Conservation (phyloP, 2,888 invertebrate genomes). For the Ptilodon capucinus region DNA sequence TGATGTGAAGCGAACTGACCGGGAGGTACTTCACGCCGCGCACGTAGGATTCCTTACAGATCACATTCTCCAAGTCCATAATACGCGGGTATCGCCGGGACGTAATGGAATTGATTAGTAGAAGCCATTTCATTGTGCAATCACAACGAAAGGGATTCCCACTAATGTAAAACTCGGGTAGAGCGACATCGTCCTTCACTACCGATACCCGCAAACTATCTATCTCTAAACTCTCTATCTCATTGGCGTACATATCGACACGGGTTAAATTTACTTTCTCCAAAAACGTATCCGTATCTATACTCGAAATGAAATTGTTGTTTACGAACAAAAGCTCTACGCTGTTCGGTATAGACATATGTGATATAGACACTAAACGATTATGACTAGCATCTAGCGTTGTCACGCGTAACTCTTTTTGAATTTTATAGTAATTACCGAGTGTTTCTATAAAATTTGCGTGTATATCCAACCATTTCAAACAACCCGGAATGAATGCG, state of each 20-base stretch:
- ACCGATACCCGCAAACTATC: slow-evolving; percentile 90
- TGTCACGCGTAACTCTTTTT: slow-evolving; percentile 89
- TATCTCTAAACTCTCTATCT: slow-evolving; percentile 90
- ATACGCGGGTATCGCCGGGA: slow-evolving; percentile 91
- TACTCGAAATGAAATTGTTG: slow-evolving; percentile 91
- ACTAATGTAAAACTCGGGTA: slow-evolving; percentile 95
- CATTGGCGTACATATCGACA: slow-evolving; percentile 95
- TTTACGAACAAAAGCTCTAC: slow-evolving; percentile 94
- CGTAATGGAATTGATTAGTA: slow-evolving; percentile 92
- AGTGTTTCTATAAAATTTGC: slow-evolving; percentile 93
- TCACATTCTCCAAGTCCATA: slow-evolving; percentile 93
- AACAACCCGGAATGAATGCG: slow-evolving; percentile 92
- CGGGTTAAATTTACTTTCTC: slow-evolving; percentile 92
- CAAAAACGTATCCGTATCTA: slow-evolving; percentile 92
- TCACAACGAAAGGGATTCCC: slow-evolving; percentile 97
- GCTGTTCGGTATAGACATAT: slow-evolving; percentile 92
- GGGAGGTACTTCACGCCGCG: slow-evolving; percentile 90
- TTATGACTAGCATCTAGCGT: slow-evolving; percentile 95
- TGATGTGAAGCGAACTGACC: slow-evolving; percentile 88
- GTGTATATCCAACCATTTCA: slow-evolving; percentile 95
- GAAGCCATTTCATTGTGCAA: slow-evolving; percentile 97
- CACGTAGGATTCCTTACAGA: slow-evolving; percentile 93
- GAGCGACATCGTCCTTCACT: slow-evolving; percentile 85
- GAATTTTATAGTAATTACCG: slow-evolving; percentile 93
- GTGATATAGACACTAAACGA: slow-evolving; percentile 89